Evolutionary conservation across 1,140 invertebrate genomes (phyloP), one percentile per base, ranked within the genome.

Genomic region (Bursaphelenchus mucronatus): DNA sequence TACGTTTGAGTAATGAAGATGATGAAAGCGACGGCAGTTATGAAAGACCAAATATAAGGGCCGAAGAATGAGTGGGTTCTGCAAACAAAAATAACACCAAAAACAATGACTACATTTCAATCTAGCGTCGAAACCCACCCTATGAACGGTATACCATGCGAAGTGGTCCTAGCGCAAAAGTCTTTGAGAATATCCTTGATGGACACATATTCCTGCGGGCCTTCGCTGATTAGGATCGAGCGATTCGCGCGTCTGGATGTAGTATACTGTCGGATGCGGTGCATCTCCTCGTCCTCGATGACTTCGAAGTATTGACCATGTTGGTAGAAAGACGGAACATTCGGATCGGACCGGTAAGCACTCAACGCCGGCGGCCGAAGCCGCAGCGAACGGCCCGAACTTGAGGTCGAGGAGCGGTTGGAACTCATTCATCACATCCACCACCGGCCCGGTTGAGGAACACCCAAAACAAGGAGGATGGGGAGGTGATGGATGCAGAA

Each of bases 71-170:
- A 78, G n/a, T 75, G 66, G 7, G 75, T 70, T 58, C 76, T 80
- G 40, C 51, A 69, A 64, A 40, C 10, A 41, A 66, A 54, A 3
- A 39, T 57, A 54, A 41, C n/a, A 30, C 11, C n/a, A 41, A 40
- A 44, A 52, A 47, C 41, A 10, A 45, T 50, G 19, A 19, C 57
- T n/a, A 41, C 61, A 15, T 19, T 8, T 46, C 19, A 43, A 39
- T 30, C 39, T 10, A 65, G 15, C 30, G 19, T 51, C 41, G n/a
- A 19, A 47, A 66, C 53, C 57, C 45, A 80, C 75, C 78, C 78
- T 47, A 80, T 61, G 58, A 78, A 77, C 45, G 78, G 78, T 68
- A 80, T 80, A 53, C 78, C 78, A 66, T 80, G 78, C n/a, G 76
- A 79, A 56, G 63, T 73, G 6, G 78, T 80, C 47, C 78, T 65